Evolutionary conservation across 1,140 invertebrate species (phyloP).

Genomic region (Drosophila lacertosa): DNA sequence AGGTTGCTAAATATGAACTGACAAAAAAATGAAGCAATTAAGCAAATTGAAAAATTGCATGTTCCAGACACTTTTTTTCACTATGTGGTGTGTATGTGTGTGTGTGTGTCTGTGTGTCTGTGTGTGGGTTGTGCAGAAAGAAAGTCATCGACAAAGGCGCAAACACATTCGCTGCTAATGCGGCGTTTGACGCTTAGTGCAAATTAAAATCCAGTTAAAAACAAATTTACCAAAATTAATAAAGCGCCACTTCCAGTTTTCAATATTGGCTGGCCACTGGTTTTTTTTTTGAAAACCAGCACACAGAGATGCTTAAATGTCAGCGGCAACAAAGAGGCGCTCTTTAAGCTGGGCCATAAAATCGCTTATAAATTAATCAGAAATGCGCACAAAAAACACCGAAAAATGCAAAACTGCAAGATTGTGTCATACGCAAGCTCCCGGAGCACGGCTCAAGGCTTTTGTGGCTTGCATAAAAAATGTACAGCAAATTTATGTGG

Average conservation of each 20-base stretch:
- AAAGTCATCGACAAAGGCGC: conserved; percentile 70
- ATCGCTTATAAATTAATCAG: conserved; percentile 63
- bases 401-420: conserved; percentile 41
- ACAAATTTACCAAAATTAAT: conserved; percentile 29
- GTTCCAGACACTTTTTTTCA: conserved; percentile 51
- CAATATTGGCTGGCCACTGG: conserved; percentile 17
- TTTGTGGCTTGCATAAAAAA: conserved; percentile 53
- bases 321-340: conserved; percentile 27
- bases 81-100: conserved; percentile 23
- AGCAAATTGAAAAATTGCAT: conserved; percentile 78
- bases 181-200: conserved; percentile 34
- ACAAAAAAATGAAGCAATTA: conserved; percentile 66
- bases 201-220: conserved; percentile 50
- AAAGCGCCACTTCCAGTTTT: conserved; percentile 23
- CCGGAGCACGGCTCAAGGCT: conserved; percentile 30
- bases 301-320: conserved; percentile 33
- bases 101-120: conserved; percentile 29
- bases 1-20: conserved; percentile 45
- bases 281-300: conserved; percentile 5
- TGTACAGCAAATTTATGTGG: conserved; percentile 64
- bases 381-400: conserved; percentile 24
- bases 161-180: conserved; percentile 46
- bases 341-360: conserved; percentile 19
- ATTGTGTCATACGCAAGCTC: conserved; percentile 20
- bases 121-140: conserved; percentile 44